A percentile compares a stretch with the other conserved stretches of the same genome.
Conservation (phyloP, 1,140 invertebrate species). For the Pachypeltis micranthus region DNA sequence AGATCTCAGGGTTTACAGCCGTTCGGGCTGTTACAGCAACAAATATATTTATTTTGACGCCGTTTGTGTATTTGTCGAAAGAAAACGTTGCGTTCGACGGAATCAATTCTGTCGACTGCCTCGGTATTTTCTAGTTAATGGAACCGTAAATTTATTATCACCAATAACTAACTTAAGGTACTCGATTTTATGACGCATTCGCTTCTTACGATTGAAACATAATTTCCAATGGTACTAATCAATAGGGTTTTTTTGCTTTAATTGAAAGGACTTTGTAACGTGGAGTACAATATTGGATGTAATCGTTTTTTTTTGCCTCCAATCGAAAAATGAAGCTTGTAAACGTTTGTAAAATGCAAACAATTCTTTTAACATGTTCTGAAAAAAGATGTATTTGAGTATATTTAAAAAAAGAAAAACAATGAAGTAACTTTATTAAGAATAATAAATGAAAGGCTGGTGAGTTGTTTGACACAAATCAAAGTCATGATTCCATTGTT, state of each 20-base stretch:
- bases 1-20: too few species aligned
- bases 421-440: constrained; percentile 5
- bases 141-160: not conserved
- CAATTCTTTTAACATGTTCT: too few species aligned
- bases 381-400: too few species aligned
- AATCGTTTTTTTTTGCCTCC: not conserved
- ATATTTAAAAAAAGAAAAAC: not conserved
- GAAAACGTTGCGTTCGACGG: not conserved
- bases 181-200: not conserved
- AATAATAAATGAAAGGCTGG: constrained; percentile 9
- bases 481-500: not conserved
- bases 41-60: not conserved
- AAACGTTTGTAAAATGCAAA: not conserved
- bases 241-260: not conserved
- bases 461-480: not conserved
- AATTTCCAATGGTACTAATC: constrained; percentile 1
- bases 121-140: not conserved
- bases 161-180: constrained; percentile 2
- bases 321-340: not conserved
- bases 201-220: not conserved
- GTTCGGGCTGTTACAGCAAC: too few species aligned
- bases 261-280: not conserved
- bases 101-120: not conserved
- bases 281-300: not conserved
- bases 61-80: not conserved